Conservation (phyloP, 1,140 invertebrate genomes). For the Neodiprion fabricii region DNA sequence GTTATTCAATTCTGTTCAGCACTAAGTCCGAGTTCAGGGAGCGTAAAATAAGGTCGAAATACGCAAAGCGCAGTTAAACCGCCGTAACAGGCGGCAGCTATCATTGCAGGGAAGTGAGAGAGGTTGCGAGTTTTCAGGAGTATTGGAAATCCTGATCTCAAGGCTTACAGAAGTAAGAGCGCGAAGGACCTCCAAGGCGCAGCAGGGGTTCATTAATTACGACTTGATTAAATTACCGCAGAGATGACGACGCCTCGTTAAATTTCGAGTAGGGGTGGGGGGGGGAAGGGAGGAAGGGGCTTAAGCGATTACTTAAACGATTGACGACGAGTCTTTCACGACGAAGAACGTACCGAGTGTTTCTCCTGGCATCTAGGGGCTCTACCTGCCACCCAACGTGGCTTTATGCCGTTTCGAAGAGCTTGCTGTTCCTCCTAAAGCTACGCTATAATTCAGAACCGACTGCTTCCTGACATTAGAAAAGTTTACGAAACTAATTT, state of each 20-base stretch:
- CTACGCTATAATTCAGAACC: background rate
- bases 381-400: too few relatives aligned
- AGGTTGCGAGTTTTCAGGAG: background rate
- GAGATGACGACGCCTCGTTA: conserved; percentile 1
- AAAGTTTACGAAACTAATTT: too few relatives aligned
- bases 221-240: conserved; percentile 5
- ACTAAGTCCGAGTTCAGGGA: too few relatives aligned
- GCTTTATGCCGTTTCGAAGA: too few relatives aligned
- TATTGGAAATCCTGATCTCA: background rate
- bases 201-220: background rate
- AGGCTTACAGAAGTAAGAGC: background rate
- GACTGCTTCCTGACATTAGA: background rate
- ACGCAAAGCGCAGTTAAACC: background rate
- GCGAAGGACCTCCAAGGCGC: too few relatives aligned
- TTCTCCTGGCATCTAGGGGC: background rate
- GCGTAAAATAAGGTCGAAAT: too few relatives aligned
- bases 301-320: background rate
- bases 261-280: background rate
- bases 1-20: too few relatives aligned
- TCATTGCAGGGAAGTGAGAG: background rate
- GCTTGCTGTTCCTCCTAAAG: background rate
- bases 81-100: background rate
- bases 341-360: background rate
- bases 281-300: too few relatives aligned
- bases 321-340: too few relatives aligned